Base-by-base conservation (phyloP, 2,113 vertebrate genomes). In the Corydoras sp. region DNA sequence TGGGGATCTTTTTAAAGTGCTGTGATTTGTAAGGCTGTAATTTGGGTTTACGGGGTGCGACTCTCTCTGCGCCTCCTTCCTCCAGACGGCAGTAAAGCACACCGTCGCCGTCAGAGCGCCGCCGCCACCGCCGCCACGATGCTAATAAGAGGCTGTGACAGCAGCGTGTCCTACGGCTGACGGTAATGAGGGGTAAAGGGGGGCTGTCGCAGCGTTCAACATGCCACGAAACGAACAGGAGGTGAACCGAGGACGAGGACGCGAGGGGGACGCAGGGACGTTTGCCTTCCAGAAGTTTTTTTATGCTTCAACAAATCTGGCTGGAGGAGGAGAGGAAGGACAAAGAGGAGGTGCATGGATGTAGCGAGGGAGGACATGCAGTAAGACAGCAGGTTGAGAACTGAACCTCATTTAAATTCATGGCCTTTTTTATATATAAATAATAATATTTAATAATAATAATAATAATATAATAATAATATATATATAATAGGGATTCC, bases 71-170 rank as follows among this genome's bases (percentile, higher is more conserved):
- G 11, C 10, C 51, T 35, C 64, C 1, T 3, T 51, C 70, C 55
- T 48, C 65, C 2, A n/a, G 60, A 49, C 65, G 11, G 60, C 32
- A 68, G 60, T 61, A 67, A 77, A 76, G 58, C 71, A 51, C 59
- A 81, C 49, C 67, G 62, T 58, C 65, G 48, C 4, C 5, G 14
- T 63, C 30, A 54, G 13, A 73, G 13, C 51, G n/a, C 73, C 18
- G 18, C 18, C 18, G 62, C 64, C 77, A 76, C 80, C 71, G 78
- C 72, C 13, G 72, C 61, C 65, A 79, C 82, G 62, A 65, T 77
- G 73, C 30, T 85, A 85, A 86, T 85, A 69, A 83, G 30, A 58
- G 48, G n/a, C 7, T 77, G 43, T 5, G 49, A 69, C 49, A 30
- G 55, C 61, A 32, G 18, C 35, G 62, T 60, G 69, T 76, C 75